Evolutionary conservation across 2,113 vertebrate species (phyloP).

Genomic region (Lucifuga dentata): DNA sequence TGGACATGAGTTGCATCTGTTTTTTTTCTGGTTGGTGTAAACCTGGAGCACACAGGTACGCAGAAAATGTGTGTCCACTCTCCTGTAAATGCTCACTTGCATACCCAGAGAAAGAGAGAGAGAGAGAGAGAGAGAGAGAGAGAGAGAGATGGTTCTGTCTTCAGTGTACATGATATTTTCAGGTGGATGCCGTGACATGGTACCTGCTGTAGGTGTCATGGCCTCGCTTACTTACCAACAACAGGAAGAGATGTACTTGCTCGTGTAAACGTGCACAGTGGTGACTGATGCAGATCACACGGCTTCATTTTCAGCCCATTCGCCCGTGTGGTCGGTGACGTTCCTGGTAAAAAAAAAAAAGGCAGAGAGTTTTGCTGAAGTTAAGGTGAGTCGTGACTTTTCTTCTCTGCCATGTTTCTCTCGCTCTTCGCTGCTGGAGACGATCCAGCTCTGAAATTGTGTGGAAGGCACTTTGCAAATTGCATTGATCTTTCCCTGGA

Average conservation of each 20-base stretch:
- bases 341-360: slow-evolving; percentile 37
- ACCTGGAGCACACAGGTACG: no score
- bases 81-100: no score
- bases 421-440: slow-evolving; percentile 49
- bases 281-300: slow-evolving; percentile 9
- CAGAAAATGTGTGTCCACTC: no score
- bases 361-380: slow-evolving; percentile 50
- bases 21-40: no score
- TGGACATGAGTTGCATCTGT: no score
- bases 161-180: no score
- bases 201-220: slow-evolving; percentile 15
- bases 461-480: slow-evolving; percentile 75
- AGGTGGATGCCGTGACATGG: no score
- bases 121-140: no score
- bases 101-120: no score
- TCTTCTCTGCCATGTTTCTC: slow-evolving; percentile 38
- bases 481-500: slow-evolving; percentile 72
- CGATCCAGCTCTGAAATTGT: slow-evolving; percentile 63
- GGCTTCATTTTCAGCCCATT: slow-evolving; percentile 10
- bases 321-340: slow-evolving; percentile 20
- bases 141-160: no score
- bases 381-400: slow-evolving; percentile 67
- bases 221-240: slow-evolving; percentile 11
- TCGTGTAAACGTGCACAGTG: background rate
- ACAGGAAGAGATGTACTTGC: slow-evolving; percentile 7